Evolutionary conservation across 1,140 invertebrate genomes (phyloP).

Genomic region (Plutomurus gul): DNA sequence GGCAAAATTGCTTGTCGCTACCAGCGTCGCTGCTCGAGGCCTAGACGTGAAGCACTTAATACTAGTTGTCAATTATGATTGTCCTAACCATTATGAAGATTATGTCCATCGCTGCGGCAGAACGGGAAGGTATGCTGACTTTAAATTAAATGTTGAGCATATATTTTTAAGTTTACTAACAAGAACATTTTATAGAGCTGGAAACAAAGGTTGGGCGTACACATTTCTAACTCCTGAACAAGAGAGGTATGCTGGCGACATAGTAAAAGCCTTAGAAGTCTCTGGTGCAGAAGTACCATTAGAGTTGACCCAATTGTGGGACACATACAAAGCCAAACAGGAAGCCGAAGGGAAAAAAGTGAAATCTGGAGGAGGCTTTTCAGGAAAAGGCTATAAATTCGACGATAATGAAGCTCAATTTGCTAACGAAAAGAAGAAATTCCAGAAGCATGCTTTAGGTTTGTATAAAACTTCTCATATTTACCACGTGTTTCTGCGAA

Average conservation of each 20-base stretch:
- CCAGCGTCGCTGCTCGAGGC: conserved; percentile 94
- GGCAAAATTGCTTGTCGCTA: conserved; percentile 69
- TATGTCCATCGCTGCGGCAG: conserved; percentile 98
- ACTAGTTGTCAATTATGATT: conserved; percentile 98
- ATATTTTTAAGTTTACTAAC: background rate
- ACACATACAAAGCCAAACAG: conserved; percentile 82
- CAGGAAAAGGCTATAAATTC: conserved; percentile 98
- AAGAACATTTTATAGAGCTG: conserved; percentile 76
- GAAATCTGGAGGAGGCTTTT: conserved; percentile 90
- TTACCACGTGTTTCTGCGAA: too few relatives aligned
- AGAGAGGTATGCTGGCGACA: conserved; percentile 88
- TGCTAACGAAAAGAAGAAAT: conserved; percentile 94
- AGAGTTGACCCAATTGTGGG: conserved; percentile 80
- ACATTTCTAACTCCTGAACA: conserved; percentile 97
- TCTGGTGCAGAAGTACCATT: conserved; percentile 76
- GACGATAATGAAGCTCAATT: conserved; percentile 97
- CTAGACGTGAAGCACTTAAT: conserved; percentile 98
- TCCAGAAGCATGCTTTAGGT: conserved; percentile 95
- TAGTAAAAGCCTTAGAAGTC: conserved; percentile 85
- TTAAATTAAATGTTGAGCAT: background rate
- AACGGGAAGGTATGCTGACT: conserved; percentile 65
- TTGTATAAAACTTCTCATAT: background rate
- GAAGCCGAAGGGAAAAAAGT: conserved; percentile 89
- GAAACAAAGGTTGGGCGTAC: conserved; percentile 95
- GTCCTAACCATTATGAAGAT: conserved; percentile 99